Evolutionary conservation across 2,888 invertebrate genomes (phyloP).

Genomic region (Nebria brevicollis): DNA sequence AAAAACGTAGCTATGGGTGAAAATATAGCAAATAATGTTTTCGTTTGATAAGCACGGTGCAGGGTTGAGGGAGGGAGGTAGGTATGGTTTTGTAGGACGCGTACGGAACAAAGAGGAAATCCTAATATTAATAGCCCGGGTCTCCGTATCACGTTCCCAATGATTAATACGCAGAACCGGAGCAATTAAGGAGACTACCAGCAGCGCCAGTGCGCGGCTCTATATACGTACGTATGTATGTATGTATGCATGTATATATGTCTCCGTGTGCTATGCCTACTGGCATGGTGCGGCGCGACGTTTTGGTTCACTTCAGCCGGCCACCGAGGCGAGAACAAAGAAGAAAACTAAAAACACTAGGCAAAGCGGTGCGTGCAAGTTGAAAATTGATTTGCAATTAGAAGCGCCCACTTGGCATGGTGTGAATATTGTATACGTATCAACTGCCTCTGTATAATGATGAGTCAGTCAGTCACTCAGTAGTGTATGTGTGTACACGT

Average conservation of each 20-base stretch:
- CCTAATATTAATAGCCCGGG: slow-evolving; percentile 34
- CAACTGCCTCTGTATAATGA: background rate
- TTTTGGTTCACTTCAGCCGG: background rate
- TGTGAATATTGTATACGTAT: background rate
- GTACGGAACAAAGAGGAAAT: slow-evolving; percentile 32
- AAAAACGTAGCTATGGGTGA: too few species aligned
- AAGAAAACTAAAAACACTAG: background rate
- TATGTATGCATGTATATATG: too few species aligned
- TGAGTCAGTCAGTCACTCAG: background rate
- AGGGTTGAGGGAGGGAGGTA: too few species aligned
- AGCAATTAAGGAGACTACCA: slow-evolving; percentile 26
- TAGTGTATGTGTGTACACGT: background rate
- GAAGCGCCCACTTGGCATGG: background rate
- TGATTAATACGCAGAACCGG: slow-evolving; percentile 33
- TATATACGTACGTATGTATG: too few species aligned
- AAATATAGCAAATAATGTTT: too few species aligned
- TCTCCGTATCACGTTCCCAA: slow-evolving; percentile 12
- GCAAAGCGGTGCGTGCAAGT: background rate
- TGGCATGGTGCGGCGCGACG: too few species aligned
- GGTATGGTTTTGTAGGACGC: background rate
- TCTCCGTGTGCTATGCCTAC: too few species aligned
- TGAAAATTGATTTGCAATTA: background rate
- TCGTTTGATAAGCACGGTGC: too few species aligned
- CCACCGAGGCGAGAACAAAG: background rate
- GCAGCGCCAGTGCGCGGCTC: background rate